Base-by-base conservation (phyloP, 2,113 vertebrate genomes). In the Mirza zaza region DNA sequence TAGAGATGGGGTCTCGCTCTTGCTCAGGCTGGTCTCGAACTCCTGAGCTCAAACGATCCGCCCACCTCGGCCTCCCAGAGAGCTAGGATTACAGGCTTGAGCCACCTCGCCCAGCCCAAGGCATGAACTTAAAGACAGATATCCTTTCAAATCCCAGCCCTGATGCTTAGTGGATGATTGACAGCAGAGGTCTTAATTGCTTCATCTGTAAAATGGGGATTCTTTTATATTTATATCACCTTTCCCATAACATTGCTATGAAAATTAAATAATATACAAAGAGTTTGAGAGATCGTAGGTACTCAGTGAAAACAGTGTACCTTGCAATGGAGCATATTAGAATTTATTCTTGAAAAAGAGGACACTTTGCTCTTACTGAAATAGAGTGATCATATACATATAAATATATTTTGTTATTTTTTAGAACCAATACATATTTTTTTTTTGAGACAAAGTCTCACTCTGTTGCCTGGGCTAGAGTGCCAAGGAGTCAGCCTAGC, bases 151-250 rank as follows among this genome's bases (percentile, higher is more conserved):
- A 84, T 79, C 39, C 77, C 42, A 86, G 83, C 71, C 61, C 52
- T 71, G 27, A 57, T 36, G 18, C 20, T 76, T 80, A 73, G 7
- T 85, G 68, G 68, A 36, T 90, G 42, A 70, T 42, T 87, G 25
- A 87, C 50, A 82, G 86, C 39, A 50, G 42, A 50, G 42, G n/a
- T 52, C 59, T 77, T 84, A 77, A 59, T 45, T 88, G 55, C 63
- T 52, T 94, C 39, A 57, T 73, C 29, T 79, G 55, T 87, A 91
- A 87, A 95, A 82, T 75, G 34, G 42, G 36, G 10, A 63, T 77
- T 88, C 27, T 84, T 79, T 95, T 68, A 85, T 67, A 18, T 85
- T 92, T 85, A 59, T 86, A 73, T 92, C 95, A 92, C 21, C 90
- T 89, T 57, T 79, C 21, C 65, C 18, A 55, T 92, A 80, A 91